phyloP scores from a whole-genome alignment of 1,140 invertebrate genomes.

The Riptortus pedestris region DNA sequence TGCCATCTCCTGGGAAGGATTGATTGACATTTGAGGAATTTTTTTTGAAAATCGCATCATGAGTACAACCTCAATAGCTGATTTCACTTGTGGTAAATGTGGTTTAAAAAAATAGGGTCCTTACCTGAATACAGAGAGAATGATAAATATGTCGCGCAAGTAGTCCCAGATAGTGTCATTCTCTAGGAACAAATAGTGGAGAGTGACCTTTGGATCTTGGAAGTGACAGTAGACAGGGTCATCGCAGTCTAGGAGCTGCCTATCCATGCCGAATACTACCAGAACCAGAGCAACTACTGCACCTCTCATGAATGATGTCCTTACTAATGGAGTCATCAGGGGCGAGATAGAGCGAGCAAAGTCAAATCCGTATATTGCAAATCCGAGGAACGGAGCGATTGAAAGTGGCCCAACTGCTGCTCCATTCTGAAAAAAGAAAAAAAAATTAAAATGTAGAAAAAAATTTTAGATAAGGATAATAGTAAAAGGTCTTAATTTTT shows the following conservation, averaged over 20 bases:
- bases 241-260: conserved; percentile 44
- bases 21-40: too few relatives aligned
- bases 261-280: conserved; percentile 48
- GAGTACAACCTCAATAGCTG: too few relatives aligned
- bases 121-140: conserved; percentile 18
- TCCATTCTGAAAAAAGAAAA: conserved; percentile 44
- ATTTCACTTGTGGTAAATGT: too few relatives aligned
- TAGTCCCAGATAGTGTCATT: conserved; percentile 23
- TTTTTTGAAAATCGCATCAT: too few relatives aligned
- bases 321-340: conserved; percentile 48
- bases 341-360: conserved; percentile 48
- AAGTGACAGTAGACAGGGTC: conserved; percentile 35
- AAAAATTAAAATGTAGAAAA: background rate
- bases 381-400: conserved; percentile 50
- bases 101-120: too few relatives aligned
- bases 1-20: too few relatives aligned
- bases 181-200: conserved; percentile 33
- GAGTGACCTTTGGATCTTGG: conserved; percentile 30
- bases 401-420: conserved; percentile 49
- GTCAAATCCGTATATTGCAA: conserved; percentile 55
- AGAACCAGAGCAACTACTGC: conserved; percentile 49
- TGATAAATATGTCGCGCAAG: conserved; percentile 28
- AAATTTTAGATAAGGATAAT: background rate
- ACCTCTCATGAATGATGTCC: conserved; percentile 49
- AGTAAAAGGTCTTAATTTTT: too few relatives aligned